phyloP scores from a whole-genome alignment of 2,113 vertebrate genomes.

The Perca flavescens region DNA sequence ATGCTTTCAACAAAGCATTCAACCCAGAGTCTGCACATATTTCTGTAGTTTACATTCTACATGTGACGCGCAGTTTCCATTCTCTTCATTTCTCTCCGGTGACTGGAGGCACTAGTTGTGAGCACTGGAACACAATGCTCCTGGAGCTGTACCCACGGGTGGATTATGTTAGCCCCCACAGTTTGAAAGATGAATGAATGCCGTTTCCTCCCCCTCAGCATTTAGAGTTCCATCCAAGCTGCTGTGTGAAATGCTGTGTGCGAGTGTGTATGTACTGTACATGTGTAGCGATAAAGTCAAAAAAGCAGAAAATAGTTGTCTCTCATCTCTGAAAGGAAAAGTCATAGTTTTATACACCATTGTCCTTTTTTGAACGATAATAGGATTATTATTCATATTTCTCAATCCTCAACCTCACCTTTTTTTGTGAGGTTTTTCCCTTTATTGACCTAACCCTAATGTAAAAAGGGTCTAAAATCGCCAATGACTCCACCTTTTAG shows the following conservation, averaged over 20 bases:
- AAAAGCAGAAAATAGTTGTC: not conserved
- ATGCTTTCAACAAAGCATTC: constrained; percentile 1
- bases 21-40: not conserved
- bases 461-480: too few species aligned
- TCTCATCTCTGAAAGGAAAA: not conserved
- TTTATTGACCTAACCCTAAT: too few species aligned
- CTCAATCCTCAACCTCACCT: not conserved
- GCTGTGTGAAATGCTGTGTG: constrained; percentile 3
- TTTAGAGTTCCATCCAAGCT: constrained; percentile 25
- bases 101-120: constrained; percentile 54
- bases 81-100: not conserved
- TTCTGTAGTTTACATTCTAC: constrained; percentile 11
- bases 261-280: not conserved
- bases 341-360: not conserved
- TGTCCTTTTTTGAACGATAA: not conserved
- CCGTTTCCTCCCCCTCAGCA: constrained; percentile 40
- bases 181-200: constrained; percentile 65
- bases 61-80: not conserved
- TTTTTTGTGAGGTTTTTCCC: too few species aligned
- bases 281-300: not conserved
- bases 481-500: too few species aligned
- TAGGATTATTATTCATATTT: not conserved
- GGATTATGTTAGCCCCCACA: constrained; percentile 53
- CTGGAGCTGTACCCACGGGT: constrained; percentile 44
- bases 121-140: constrained; percentile 50